Evolutionary conservation across 2,797 vertebrate species (phyloP).

Genomic region (Chelidonichthys spinosus): DNA sequence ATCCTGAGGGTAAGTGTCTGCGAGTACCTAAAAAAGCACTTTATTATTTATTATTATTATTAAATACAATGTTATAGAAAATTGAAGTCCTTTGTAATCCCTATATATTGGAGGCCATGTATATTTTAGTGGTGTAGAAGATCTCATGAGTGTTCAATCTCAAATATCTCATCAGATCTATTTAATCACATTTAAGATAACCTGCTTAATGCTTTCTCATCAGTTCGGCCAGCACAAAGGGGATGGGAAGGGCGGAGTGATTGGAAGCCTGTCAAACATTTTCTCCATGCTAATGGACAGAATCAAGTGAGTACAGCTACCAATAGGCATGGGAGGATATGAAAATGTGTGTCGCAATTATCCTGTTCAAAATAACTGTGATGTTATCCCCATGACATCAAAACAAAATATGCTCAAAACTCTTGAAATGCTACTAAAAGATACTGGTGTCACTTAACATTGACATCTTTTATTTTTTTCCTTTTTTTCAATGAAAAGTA

Average conservation of each 20-base stretch:
- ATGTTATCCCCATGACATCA: too few relatives aligned
- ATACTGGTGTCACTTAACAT: too few relatives aligned
- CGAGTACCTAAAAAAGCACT: too few relatives aligned
- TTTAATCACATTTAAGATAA: background rate
- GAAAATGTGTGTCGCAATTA: too few relatives aligned
- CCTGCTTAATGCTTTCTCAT: slow-evolving; percentile 13
- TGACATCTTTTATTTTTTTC: too few relatives aligned
- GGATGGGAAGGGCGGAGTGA: slow-evolving; percentile 73
- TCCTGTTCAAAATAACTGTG: too few relatives aligned
- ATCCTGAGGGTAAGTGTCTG: slow-evolving; percentile 82
- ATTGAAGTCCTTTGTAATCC: background rate
- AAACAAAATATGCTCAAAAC: too few relatives aligned
- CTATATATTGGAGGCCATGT: background rate
- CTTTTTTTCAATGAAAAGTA: too few relatives aligned
- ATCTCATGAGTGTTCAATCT: background rate
- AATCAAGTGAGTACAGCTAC: slow-evolving; percentile 81
- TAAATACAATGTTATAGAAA: background rate
- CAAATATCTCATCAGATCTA: background rate
- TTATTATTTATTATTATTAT: background rate
- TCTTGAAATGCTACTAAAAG: too few relatives aligned
- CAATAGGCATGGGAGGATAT: background rate
- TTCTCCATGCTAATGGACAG: slow-evolving; percentile 80
- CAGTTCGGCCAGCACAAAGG: slow-evolving; percentile 87
- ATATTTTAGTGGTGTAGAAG: background rate
- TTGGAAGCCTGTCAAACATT: slow-evolving; percentile 79